These are phyloP conservation scores for Hydrozoanthus tunicans DNA, from an alignment of 64 coral and sea anemone species.

Conservation along the genomic window DNA sequence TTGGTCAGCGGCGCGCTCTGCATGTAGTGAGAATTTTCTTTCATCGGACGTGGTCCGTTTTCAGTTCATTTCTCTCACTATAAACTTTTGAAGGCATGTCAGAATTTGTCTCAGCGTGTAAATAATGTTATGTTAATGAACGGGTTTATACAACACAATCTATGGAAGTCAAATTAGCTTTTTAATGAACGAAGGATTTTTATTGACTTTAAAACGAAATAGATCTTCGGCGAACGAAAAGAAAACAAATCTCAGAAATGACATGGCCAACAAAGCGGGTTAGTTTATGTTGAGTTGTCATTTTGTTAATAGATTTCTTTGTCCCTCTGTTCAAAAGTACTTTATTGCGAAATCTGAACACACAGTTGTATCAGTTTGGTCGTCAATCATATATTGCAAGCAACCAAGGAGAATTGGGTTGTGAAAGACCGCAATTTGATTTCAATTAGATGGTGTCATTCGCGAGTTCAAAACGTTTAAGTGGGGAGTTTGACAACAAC, in stretches of 20 bases:
- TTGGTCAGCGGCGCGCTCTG: no score
- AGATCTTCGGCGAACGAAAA: background rate
- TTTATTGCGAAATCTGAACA: constrained; percentile 29
- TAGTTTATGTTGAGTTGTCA: background rate
- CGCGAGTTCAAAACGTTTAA: background rate
- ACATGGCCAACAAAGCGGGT: constrained; percentile 5
- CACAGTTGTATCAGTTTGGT: background rate
- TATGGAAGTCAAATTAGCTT: constrained; percentile 10
- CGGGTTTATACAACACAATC: constrained; percentile 12
- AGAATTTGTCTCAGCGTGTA: constrained; percentile 2
- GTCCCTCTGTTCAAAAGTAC: background rate
- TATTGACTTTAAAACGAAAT: constrained; percentile 51
- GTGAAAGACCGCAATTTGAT: background rate
- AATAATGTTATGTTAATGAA: constrained; percentile 20
- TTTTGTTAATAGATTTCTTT: background rate
- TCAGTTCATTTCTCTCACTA: background rate
- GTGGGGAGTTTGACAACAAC: background rate
- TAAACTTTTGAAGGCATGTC: background rate
- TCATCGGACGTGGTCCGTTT: background rate
- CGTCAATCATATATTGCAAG: background rate
- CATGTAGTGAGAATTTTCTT: no score
- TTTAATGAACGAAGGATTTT: constrained; percentile 23
- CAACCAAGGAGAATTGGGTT: background rate
- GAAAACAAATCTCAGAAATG: background rate
- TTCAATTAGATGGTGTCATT: background rate